A percentile compares a stretch with the other conserved stretches of the same genome.
Conservation (phyloP, 2,113 vertebrate genomes). For the Osmerus mordax region DNA sequence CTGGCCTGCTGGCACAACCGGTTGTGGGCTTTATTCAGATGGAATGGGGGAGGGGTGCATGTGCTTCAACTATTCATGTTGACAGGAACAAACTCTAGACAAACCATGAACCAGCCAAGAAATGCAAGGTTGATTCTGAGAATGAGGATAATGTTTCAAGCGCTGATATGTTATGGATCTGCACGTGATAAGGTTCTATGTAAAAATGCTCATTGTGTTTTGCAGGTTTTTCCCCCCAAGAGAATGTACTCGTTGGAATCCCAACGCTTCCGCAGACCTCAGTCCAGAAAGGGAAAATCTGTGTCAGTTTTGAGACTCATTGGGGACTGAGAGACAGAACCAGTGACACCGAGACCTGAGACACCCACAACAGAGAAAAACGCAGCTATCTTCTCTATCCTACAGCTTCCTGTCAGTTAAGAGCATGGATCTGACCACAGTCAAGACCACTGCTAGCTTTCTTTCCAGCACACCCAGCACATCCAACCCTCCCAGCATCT, state of each 20-base stretch:
- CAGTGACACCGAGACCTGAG: conserved; percentile 5
- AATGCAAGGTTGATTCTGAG: neutral
- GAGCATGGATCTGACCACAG: conserved; percentile 57
- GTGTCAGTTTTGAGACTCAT: conserved; percentile 17
- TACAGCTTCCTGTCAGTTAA: neutral
- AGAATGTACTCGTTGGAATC: conserved; percentile 9
- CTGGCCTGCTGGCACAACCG: conserved; percentile 52
- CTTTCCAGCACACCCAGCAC: conserved; percentile 48
- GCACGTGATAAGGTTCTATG: too few species aligned
- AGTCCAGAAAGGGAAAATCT: conserved; percentile 23
- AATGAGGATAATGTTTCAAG: too few species aligned
- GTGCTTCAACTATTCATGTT: neutral
- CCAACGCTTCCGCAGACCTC: conserved; percentile 32
- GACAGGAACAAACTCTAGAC: neutral
- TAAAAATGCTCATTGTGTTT: neutral
- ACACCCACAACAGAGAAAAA: neutral
- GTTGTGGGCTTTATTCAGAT: conserved; percentile 23
- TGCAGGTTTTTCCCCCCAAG: neutral
- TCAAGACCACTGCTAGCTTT: conserved; percentile 45
- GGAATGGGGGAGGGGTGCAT: conserved; percentile 15
- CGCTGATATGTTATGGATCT: too few species aligned
- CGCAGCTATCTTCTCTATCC: neutral
- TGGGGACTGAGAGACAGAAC: conserved; percentile 31
- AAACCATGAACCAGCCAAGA: conserved; percentile 11
- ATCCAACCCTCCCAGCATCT: conserved; percentile 22